These are phyloP conservation scores for Machimus atricapillus DNA, from an alignment of 2,888 invertebrate genomes.

Conservation along the genomic window DNA sequence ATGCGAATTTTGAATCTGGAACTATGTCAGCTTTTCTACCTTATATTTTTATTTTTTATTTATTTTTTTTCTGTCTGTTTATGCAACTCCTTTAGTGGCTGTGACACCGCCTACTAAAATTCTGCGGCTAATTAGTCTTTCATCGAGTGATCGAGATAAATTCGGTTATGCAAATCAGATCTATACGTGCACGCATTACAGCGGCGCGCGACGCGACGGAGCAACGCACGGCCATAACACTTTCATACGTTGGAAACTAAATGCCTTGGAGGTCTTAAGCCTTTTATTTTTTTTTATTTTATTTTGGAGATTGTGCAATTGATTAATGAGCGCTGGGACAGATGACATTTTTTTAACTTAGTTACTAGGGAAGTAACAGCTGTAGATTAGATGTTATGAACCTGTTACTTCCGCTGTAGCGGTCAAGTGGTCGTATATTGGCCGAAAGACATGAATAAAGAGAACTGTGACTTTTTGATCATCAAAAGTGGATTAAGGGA, in stretches of 20 bases:
- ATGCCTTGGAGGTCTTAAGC: background rate
- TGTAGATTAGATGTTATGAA: background rate
- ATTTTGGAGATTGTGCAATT: background rate
- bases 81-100: slow-evolving; percentile 2
- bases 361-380: background rate
- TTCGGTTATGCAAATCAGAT: slow-evolving; percentile 20
- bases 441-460: background rate
- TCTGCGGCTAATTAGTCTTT: slow-evolving; percentile 12
- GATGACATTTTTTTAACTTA: background rate
- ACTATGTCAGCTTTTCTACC: background rate
- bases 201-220: background rate
- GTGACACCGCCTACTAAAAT: slow-evolving; percentile 3
- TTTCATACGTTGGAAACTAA: background rate
- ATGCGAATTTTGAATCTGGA: background rate
- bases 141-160: slow-evolving; percentile 5
- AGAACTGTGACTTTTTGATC: too few species aligned
- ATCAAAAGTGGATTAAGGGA: background rate
- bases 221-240: background rate
- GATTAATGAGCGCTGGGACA: background rate
- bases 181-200: background rate
- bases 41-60: background rate
- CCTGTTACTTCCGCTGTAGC: background rate
- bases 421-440: background rate
- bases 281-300: background rate
- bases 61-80: background rate